These are phyloP conservation scores for Halcyon senegalensis DNA, from an alignment of 2,113 vertebrate species.

Conservation along the genomic window DNA sequence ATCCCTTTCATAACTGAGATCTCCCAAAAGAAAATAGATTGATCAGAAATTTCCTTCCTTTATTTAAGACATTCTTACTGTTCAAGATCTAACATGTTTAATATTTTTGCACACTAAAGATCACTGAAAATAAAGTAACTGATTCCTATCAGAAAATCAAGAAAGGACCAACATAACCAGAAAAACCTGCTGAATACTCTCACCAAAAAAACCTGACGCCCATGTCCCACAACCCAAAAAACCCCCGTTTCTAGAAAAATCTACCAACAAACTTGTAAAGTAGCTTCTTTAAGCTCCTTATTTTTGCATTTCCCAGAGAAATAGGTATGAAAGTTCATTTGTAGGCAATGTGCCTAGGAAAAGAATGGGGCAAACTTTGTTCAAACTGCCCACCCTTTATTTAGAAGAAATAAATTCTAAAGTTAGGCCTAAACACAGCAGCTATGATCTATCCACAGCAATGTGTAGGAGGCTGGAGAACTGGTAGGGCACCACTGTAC, in stretches of 20 bases:
- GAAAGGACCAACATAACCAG: background rate
- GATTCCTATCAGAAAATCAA: background rate
- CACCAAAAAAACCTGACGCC: background rate
- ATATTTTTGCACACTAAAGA: background rate
- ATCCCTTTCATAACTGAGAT: background rate
- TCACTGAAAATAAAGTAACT: background rate
- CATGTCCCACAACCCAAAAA: background rate
- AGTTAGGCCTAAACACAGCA: background rate
- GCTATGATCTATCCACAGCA: background rate
- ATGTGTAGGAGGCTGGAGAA: background rate
- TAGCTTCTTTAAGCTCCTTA: background rate
- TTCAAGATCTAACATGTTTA: accelerated
- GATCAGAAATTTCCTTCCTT: background rate
- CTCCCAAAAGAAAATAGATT: background rate
- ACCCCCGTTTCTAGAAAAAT: background rate
- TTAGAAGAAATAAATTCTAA: background rate
- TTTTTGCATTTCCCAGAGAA: background rate
- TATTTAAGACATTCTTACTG: background rate
- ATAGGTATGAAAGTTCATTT: background rate
- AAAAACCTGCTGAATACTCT: background rate
- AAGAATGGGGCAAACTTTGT: background rate
- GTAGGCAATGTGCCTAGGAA: background rate
- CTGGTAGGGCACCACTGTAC: background rate
- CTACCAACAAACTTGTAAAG: background rate
- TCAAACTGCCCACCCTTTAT: background rate